These are phyloP conservation scores for Holacanthella duospinosa DNA, from an alignment of 2,888 invertebrate genomes.

Conservation along the genomic window DNA sequence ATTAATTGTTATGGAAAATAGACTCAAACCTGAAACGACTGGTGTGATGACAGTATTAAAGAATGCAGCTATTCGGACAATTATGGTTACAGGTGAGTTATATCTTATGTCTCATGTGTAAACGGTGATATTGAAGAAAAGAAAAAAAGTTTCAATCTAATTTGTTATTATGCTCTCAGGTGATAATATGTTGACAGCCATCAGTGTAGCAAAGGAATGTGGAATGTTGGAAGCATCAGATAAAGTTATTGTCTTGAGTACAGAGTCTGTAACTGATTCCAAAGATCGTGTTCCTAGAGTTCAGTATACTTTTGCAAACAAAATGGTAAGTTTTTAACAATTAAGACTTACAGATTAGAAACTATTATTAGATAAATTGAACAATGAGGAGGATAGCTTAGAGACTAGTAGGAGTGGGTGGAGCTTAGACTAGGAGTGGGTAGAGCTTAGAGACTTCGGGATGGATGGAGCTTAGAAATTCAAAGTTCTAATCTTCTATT, in stretches of 20 bases:
- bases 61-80: constrained; percentile 73
- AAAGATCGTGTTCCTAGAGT: constrained; percentile 22
- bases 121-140: too few species aligned
- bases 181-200: constrained; percentile 66
- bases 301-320: constrained; percentile 26
- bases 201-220: constrained; percentile 85
- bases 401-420: too few species aligned
- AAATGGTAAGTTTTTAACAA: constrained; percentile 23
- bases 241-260: constrained; percentile 49
- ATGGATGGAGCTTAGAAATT: too few species aligned
- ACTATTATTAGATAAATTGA: too few species aligned
- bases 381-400: too few species aligned
- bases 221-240: constrained; percentile 59
- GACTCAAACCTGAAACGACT: constrained; percentile 77
- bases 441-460: too few species aligned
- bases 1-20: constrained; percentile 87
- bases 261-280: constrained; percentile 31
- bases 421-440: too few species aligned
- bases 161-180: constrained; percentile 56
- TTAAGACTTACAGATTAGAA: background rate
- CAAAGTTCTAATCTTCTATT: too few species aligned
- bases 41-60: constrained; percentile 68
- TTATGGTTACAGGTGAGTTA: constrained; percentile 86
- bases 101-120: constrained; percentile 6
- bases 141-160: constrained; percentile 38